Base-by-base conservation (phyloP, 1,140 invertebrate genomes). In the Aradophagus sp. region DNA sequence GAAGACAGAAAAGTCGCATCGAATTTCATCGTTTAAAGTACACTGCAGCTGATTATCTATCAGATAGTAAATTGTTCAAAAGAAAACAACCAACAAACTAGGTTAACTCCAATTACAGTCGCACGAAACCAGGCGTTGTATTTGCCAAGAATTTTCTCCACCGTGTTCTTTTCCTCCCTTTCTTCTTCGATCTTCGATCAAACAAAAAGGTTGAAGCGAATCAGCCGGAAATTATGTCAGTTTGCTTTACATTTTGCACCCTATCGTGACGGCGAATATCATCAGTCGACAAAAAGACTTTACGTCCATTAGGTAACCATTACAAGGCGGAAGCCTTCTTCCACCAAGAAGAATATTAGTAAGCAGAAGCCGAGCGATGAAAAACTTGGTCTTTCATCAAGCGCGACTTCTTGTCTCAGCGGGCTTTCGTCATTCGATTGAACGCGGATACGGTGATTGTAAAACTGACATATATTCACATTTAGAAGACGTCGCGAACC, bases 191-290 rank as follows among this genome's bases (percentile, higher is more conserved):
- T 23, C 8, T 23, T 8, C 20, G 20, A 23, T 1, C 16, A 13
- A 34, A 36, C 44, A 67, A 75, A 81, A 83, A 80, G 77, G 71
- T 70, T 73, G 77, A 50, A 50, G 68, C 79, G 78, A 81, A 83
- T 82, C 75, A 56, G 66, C 78, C 79, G 81, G 80, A 82, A 81
- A 83, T 83, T 79, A 75, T 81, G 77, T 77, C 55, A 59, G 68
- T 74, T 65, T 69, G 53, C 65, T 74, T 74, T 74, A 59, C 45
- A 74, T 69, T 69, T 74, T 69, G 61, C 65, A 68, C 59, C 48
- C 65, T 42, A 61, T 68, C 59, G 36, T 41, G 20, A 39, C 39
- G 68, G 53, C 67, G 53, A 63, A 59, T 45, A 70, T 45, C 23
- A 27, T 44, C 50, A 38, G 58, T 38, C 52, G 36, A 4, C 52